Evolutionary conservation across 2,113 vertebrate genomes (phyloP), one percentile per base, ranked within the genome.

Genomic region (Labeo rohita): DNA sequence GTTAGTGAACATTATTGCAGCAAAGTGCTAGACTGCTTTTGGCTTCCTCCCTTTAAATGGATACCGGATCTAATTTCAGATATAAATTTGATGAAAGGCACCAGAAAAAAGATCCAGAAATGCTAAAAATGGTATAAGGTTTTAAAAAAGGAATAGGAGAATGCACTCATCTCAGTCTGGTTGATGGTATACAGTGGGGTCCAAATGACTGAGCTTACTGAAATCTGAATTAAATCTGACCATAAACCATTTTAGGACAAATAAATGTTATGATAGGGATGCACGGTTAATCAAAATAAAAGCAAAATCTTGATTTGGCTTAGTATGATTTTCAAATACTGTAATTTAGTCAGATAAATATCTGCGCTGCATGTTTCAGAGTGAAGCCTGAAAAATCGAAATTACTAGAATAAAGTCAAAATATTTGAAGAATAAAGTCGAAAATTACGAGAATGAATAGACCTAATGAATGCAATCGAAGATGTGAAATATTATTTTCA

Each of bases 31-130:
- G 54, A 45, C 59, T 80, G 39, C 54, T 49, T 34, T 50, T 47
- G 80, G 61, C 23, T 66, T 49, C 39, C 63, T 66, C n/a, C 7
- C 4, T 65, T 68, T 10, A 50, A 68, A 68, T 68, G 23, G 45
- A 82, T 68, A 82, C 8, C 3, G 23, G 63, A 82, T 82, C 61
- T 82, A 39, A 82, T 82, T 82, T 52, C 23, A 52, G 80, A 83
- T 70, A 52, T 54, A 68, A 36, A 83, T 70, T 49, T 52, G 28
- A 70, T 83, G 8, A 70, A 83, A 70, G 9, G 16, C 34, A 66
- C 8, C 49, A 39, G 9, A 76, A 52, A 13, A 81, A 50, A 66
- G 39, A 34, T 68, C 61, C 18, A 21, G 11, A 54, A 61, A 86
- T 50, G 9, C 4, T 12, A 79, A 79, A 79, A 79, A 61, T 45